These are phyloP conservation scores for Chelon labrosus DNA, from an alignment of 2,797 vertebrate genomes.

Conservation along the genomic window DNA sequence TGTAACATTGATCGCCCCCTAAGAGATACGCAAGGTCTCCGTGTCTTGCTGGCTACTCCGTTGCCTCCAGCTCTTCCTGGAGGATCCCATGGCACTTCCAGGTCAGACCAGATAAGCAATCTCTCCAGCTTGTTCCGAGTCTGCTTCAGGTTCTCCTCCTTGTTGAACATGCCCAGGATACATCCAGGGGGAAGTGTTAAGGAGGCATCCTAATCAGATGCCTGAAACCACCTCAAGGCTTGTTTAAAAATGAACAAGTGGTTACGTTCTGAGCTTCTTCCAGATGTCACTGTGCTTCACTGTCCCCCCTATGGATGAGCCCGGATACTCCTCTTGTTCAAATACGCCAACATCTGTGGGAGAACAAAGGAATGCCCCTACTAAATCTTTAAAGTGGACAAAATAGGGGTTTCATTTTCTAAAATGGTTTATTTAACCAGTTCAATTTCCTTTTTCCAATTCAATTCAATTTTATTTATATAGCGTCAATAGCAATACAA, in stretches of 20 bases:
- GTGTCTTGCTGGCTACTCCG: slow-evolving; percentile 17
- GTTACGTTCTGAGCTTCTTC: slow-evolving; percentile 32
- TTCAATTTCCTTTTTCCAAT: neutral
- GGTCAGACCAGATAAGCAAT: slow-evolving; percentile 14
- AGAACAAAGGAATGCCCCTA: neutral
- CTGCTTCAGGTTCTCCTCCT: neutral
- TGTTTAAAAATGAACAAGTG: slow-evolving; percentile 20
- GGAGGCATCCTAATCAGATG: slow-evolving; percentile 27
- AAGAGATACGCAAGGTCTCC: neutral
- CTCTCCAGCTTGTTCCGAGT: no score
- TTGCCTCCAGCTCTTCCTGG: slow-evolving; percentile 7
- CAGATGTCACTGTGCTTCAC: slow-evolving; percentile 8
- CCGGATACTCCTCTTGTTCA: neutral
- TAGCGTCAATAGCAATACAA: no score
- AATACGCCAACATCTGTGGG: neutral
- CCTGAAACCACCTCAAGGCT: slow-evolving; percentile 33
- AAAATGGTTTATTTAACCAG: neutral
- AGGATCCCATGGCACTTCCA: slow-evolving; percentile 2
- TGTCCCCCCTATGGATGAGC: neutral
- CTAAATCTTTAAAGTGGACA: neutral
- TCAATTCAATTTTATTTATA: no score
- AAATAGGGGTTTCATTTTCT: neutral
- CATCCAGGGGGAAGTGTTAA: slow-evolving; percentile 15
- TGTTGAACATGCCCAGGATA: neutral
- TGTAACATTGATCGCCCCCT: neutral